phyloP scores from a whole-genome alignment of 2,888 invertebrate genomes.

The Folsomia candida region DNA sequence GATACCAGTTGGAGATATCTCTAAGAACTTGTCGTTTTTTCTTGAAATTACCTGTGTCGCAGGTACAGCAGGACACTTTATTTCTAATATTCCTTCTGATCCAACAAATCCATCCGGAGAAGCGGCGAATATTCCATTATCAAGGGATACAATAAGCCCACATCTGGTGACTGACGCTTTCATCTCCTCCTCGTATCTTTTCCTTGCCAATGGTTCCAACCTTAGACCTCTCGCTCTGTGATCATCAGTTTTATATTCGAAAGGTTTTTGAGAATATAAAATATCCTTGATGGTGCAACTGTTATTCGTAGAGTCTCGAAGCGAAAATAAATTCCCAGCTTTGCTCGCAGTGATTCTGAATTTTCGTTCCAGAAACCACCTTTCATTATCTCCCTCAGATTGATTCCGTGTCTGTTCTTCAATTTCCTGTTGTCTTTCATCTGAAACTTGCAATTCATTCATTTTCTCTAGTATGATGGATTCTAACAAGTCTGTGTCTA shows the following conservation, averaged over 20 bases:
- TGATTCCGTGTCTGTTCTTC: background rate
- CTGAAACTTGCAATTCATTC: background rate
- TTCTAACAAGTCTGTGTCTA: background rate
- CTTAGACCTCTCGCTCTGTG: background rate
- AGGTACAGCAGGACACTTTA: constrained; percentile 12
- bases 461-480: background rate
- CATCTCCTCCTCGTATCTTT: constrained; percentile 12
- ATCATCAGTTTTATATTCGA: background rate
- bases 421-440: background rate
- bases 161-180: constrained; percentile 5
- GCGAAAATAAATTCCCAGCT: background rate
- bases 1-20: background rate
- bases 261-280: background rate
- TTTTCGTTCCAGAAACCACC: background rate
- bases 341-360: background rate
- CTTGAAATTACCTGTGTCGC: background rate
- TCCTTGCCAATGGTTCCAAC: constrained; percentile 1
- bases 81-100: constrained; percentile 13
- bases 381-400: background rate
- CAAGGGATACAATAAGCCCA: constrained; percentile 15
- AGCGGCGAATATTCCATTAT: constrained; percentile 20
- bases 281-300: background rate
- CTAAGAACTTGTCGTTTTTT: background rate
- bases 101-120: constrained; percentile 25
- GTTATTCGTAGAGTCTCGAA: background rate